Conservation (phyloP, 1,140 invertebrate genomes). For the Idris sp. region DNA sequence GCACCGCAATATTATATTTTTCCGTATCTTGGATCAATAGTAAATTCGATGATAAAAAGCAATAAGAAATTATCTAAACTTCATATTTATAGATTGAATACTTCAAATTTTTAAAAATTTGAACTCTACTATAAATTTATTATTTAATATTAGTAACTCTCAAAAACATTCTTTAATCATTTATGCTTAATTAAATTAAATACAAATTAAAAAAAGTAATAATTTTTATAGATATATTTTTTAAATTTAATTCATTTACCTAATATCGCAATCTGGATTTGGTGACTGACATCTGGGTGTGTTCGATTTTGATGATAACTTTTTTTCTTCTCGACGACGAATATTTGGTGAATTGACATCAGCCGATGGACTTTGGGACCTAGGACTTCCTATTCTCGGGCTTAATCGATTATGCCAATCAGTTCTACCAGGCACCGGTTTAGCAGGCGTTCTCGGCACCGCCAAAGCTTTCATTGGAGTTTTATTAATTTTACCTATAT, state of each 20-base stretch:
- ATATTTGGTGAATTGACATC: constrained; percentile 68
- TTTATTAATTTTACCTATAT: constrained; percentile 69
- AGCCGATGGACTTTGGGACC: constrained; percentile 69
- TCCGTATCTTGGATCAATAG: too few relatives aligned
- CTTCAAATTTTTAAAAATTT: too few relatives aligned
- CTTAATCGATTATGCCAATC: constrained; percentile 65
- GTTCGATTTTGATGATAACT: constrained; percentile 64
- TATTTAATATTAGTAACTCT: too few relatives aligned
- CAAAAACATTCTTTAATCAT: too few relatives aligned
- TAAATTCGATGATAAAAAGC: too few relatives aligned
- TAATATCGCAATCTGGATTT: constrained; percentile 72
- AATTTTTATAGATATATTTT: constrained; percentile 42
- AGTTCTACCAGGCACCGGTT: constrained; percentile 68
- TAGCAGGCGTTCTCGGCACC: constrained; percentile 66
- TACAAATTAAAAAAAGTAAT: too few relatives aligned
- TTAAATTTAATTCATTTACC: constrained; percentile 64
- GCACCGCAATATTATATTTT: too few relatives aligned
- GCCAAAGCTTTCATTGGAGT: constrained; percentile 64
- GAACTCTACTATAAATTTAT: too few relatives aligned
- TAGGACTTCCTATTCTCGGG: constrained; percentile 63
- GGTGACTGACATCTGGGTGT: constrained; percentile 82
- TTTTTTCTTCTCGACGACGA: constrained; percentile 65
- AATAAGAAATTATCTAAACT: too few relatives aligned
- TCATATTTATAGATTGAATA: too few relatives aligned
- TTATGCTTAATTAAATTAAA: too few relatives aligned